A percentile compares a stretch with the other conserved stretches of the same genome.
phyloP scores from a whole-genome alignment of 2,797 vertebrate genomes.

The Pachyuromys duprasi region DNA sequence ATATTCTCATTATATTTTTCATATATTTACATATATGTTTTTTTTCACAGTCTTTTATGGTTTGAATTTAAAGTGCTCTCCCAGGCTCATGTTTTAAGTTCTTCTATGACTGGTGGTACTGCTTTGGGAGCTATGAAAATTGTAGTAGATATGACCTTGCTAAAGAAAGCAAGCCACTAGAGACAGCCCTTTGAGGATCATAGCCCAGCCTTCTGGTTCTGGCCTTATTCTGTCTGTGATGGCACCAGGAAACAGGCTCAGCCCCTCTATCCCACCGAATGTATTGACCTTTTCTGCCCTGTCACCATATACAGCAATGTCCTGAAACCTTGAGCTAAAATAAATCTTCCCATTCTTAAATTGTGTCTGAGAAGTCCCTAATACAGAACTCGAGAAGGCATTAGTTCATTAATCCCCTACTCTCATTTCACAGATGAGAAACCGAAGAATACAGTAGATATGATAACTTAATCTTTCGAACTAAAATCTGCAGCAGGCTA shows the following conservation, averaged over 20 bases:
- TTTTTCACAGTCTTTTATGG: constrained; percentile 6
- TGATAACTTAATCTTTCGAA: neutral
- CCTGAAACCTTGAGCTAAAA: neutral
- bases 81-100: neutral
- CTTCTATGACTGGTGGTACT: neutral
- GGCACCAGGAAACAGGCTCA: neutral
- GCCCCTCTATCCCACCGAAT: neutral
- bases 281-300: neutral
- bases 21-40: neutral
- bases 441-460: neutral
- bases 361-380: neutral
- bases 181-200: neutral
- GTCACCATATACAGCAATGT: neutral
- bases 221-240: neutral
- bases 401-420: neutral
- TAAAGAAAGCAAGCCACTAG: neutral
- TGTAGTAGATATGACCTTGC: neutral
- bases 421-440: neutral
- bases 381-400: neutral
- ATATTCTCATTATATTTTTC: neutral
- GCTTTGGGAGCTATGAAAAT: neutral
- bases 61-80: neutral
- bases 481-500: neutral
- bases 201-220: neutral
- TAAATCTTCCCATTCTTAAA: neutral